These are phyloP conservation scores for Brachypteracias leptosomus DNA, from an alignment of 2,113 vertebrate genomes.

Conservation along the genomic window DNA sequence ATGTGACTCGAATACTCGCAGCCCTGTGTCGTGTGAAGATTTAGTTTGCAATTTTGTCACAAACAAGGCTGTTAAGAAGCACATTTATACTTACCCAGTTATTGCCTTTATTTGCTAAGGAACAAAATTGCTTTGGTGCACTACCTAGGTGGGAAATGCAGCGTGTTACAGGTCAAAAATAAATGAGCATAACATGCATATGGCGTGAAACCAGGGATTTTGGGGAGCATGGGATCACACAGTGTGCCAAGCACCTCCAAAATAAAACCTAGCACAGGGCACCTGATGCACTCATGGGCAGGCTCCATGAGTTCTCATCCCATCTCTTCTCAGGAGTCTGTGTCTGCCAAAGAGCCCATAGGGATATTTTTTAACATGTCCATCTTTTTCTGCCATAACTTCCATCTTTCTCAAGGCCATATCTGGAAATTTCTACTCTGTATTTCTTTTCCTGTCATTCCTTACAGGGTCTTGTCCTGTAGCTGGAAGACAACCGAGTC, in stretches of 20 bases:
- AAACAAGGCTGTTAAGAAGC: not conserved
- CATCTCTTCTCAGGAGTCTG: not conserved
- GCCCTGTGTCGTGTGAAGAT: not conserved
- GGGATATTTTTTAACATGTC: not conserved
- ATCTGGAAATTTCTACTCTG: not conserved
- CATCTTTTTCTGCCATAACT: not conserved
- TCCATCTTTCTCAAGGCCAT: not conserved
- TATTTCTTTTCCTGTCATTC: not conserved
- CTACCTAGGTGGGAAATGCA: not conserved
- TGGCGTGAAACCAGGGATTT: not conserved
- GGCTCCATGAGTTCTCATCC: accelerated
- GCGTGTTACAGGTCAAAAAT: not conserved
- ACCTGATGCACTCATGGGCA: accelerated
- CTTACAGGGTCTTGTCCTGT: not conserved
- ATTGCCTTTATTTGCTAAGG: not conserved
- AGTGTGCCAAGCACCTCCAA: not conserved
- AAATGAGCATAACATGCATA: not conserved
- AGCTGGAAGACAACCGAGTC: not conserved
- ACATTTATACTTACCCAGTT: not conserved
- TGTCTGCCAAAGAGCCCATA: not conserved
- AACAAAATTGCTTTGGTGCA: not conserved
- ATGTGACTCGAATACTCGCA: slow-evolving; percentile 11
- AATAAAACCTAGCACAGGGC: not conserved
- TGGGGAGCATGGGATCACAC: accelerated
- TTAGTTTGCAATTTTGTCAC: not conserved